Conservation (phyloP, 1,140 invertebrate genomes). For the Littorina saxatilis region DNA sequence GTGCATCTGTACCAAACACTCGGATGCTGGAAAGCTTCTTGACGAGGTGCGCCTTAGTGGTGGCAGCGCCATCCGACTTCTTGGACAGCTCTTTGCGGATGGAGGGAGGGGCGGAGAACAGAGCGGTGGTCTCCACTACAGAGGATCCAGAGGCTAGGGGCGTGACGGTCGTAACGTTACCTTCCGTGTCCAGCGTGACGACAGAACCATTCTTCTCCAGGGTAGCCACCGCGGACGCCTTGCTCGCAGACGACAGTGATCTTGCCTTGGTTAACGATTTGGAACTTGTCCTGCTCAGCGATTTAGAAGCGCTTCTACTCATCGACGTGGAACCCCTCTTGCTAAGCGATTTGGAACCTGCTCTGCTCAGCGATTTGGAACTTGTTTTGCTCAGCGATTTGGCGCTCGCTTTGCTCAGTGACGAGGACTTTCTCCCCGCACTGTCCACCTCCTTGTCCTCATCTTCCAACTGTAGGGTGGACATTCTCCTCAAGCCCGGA, state of each 20-base stretch:
- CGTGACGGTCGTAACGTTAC: slow-evolving; percentile 31
- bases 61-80: background rate
- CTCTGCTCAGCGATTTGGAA: background rate
- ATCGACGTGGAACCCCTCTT: no score
- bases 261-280: no score
- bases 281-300: background rate
- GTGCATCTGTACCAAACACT: background rate
- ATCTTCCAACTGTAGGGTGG: slow-evolving; percentile 31
- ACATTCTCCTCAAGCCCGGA: slow-evolving; percentile 16
- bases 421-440: no score
- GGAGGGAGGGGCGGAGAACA: background rate
- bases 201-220: slow-evolving; percentile 23
- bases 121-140: slow-evolving; percentile 15
- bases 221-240: background rate
- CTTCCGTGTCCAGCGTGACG: slow-evolving; percentile 16
- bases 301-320: no score
- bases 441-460: background rate
- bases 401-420: background rate
- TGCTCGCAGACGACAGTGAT: background rate
- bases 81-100: slow-evolving; percentile 23
- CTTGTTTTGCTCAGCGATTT: slow-evolving; percentile 1
- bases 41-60: background rate
- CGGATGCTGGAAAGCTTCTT: slow-evolving; percentile 27
- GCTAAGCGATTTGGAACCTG: background rate
- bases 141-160: slow-evolving; percentile 33